Evolutionary conservation across 2,888 invertebrate genomes (phyloP).

Genomic region (Oxycera nigricornis): DNA sequence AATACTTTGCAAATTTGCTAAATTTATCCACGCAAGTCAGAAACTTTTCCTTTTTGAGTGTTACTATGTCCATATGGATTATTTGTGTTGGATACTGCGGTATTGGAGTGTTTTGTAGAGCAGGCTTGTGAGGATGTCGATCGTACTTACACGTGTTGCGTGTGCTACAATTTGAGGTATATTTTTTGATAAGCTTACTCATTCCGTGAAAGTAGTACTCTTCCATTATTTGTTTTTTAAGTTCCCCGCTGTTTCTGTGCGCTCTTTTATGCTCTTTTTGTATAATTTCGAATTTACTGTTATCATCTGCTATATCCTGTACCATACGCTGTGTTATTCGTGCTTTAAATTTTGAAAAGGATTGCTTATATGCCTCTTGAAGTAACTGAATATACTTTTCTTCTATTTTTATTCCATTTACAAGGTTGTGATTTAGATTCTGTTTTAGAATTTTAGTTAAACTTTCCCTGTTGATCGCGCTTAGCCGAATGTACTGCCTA

Average conservation of each 20-base stretch:
- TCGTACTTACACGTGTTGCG: slow-evolving; percentile 29
- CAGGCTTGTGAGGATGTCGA: slow-evolving; percentile 15
- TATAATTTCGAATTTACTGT: slow-evolving; percentile 21
- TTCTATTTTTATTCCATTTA: slow-evolving; percentile 26
- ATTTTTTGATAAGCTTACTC: slow-evolving; percentile 24
- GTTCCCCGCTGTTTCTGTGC: slow-evolving; percentile 19
- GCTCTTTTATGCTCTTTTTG: slow-evolving; percentile 27
- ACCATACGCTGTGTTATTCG: too few species aligned
- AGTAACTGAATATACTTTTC: slow-evolving; percentile 19
- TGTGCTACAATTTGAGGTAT: not conserved
- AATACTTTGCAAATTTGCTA: slow-evolving; percentile 16
- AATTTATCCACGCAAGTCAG: slow-evolving; percentile 13
- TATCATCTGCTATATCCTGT: slow-evolving; percentile 15
- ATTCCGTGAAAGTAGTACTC: slow-evolving; percentile 32
- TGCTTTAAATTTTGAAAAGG: slow-evolving; percentile 13
- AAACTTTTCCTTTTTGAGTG: slow-evolving; percentile 6
- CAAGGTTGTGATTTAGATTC: not conserved
- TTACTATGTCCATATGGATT: slow-evolving; percentile 6
- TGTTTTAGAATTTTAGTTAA: slow-evolving; percentile 10
- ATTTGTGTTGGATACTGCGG: slow-evolving; percentile 13
- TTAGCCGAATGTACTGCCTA: not conserved
- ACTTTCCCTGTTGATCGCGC: not conserved
- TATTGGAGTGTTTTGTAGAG: slow-evolving; percentile 13
- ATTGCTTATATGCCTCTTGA: slow-evolving; percentile 9
- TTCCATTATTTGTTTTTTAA: slow-evolving; percentile 29